Conservation (phyloP, 2,888 invertebrate genomes). For the Yponomeuta sedellus region DNA sequence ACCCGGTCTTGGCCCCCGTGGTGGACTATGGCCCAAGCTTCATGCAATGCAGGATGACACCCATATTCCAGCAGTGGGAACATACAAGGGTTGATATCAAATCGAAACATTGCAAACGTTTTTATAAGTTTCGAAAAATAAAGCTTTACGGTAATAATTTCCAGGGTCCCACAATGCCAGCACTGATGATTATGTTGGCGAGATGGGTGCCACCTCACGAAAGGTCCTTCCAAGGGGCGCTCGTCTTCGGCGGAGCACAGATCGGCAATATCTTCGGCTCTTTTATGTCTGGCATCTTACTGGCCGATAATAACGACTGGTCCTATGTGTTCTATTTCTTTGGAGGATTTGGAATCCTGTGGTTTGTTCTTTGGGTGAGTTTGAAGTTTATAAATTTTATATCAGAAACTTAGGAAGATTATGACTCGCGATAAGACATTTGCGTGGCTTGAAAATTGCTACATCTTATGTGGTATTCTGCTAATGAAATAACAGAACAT, state of each 20-base stretch:
- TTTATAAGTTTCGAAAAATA: too few relatives aligned
- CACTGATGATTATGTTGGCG: constrained; percentile 78
- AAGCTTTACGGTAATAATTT: constrained; percentile 18
- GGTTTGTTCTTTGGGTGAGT: constrained; percentile 72
- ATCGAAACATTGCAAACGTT: too few relatives aligned
- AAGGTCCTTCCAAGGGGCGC: constrained; percentile 73
- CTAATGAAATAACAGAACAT: too few relatives aligned
- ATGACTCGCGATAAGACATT: too few relatives aligned
- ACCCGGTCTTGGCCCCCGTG: too few relatives aligned
- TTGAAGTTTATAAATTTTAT: not conserved
- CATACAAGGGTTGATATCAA: too few relatives aligned
- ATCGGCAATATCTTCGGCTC: constrained; percentile 76
- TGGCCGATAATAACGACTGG: constrained; percentile 71
- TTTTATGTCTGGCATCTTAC: constrained; percentile 68
- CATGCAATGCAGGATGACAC: too few relatives aligned
- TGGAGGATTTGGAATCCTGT: constrained; percentile 71
- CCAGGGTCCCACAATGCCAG: constrained; percentile 85
- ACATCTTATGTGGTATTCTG: too few relatives aligned
- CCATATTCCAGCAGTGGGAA: too few relatives aligned
- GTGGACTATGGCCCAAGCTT: too few relatives aligned
- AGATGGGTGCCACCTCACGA: constrained; percentile 79
- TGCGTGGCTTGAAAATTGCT: too few relatives aligned
- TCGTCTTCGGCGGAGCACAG: constrained; percentile 78
- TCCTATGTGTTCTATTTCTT: constrained; percentile 77
- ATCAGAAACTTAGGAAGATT: too few relatives aligned